Base-by-base conservation (phyloP, 2,113 vertebrate genomes). In the Malurus melanocephalus region DNA sequence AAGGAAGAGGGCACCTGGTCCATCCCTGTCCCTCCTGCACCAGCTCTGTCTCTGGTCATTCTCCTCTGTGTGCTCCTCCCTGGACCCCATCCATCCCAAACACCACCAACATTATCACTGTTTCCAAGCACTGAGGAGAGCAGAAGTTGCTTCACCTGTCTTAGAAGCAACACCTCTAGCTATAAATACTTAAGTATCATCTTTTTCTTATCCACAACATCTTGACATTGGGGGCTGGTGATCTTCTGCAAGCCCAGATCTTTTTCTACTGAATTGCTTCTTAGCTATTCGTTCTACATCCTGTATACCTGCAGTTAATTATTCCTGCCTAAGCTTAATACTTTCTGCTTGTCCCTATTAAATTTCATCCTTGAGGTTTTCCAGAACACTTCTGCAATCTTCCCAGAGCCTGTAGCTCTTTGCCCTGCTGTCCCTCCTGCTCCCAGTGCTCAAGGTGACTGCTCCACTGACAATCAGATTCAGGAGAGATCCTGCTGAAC, bases 281-380 rank as follows among this genome's bases (percentile, higher is more conserved):
- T 92, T 90, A 48, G 77, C 84, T 57, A 4, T 88, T 93, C 92
- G 89, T 85, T 87, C 38, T 32, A 55, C 94, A 89, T 93, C 94
- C 95, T 87, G 87, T 76, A 73, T 48, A 81, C 91, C 75, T 82
- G 48, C 38, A 77, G 55, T 94, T 95, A 95, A 95, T 94, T 95
- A 95, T 95, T 93, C 95, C 94, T 95, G 71, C 46, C 92, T 95
- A 95, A 95, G 95, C 94, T 95, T 80, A 90, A 82, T 80, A 87
- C 94, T 92, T 95, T 77, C 80, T 88, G 24, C 78, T 80, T 79
- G 91, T 85, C 74, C 91, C 89, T 95, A 93, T 94, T 89, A 67
- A 73, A 73, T 95, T 87, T 84, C 94, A 84, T 85, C 92, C 95
- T 93, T 93, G 91, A 92, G 92, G 72, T 66, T 82, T 90, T 72